A percentile compares a stretch with the other conserved stretches of the same genome.
Conservation (phyloP, 2,113 vertebrate species). For the Fulica atra region DNA sequence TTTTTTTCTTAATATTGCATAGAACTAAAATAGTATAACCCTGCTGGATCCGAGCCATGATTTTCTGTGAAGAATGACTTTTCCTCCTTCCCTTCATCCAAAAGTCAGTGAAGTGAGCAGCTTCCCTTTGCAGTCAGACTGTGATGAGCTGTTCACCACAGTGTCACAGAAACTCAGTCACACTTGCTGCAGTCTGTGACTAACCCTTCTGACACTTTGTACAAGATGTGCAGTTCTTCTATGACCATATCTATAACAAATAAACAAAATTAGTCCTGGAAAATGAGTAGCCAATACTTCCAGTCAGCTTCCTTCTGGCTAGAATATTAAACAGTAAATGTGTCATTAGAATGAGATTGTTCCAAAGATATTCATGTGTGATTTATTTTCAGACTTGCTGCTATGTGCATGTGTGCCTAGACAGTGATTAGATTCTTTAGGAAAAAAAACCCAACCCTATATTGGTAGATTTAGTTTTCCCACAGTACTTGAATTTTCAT, state of each 20-base stretch:
- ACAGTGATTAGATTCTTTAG: neutral
- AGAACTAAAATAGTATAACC: neutral
- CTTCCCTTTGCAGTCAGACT: neutral
- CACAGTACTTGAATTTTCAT: neutral
- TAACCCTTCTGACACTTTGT: neutral
- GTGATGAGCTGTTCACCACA: neutral
- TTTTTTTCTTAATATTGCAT: neutral
- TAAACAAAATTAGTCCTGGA: neutral
- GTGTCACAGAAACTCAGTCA: neutral
- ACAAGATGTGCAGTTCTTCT: neutral
- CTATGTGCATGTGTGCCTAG: neutral
- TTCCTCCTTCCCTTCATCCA: neutral
- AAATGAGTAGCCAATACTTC: slow-evolving; percentile 1
- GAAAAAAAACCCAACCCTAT: neutral
- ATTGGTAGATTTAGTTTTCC: neutral
- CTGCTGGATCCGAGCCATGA: neutral
- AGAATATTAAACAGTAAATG: slow-evolving; percentile 26
- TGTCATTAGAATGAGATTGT: slow-evolving; percentile 11
- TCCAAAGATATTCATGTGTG: neutral
- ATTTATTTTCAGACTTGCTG: slow-evolving; percentile 18
- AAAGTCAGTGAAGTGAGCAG: neutral
- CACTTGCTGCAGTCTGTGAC: neutral
- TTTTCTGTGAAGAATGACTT: neutral
- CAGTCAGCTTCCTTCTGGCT: neutral
- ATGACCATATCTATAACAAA: neutral